Evolutionary conservation across 92 coral and sea anemone genomes (phyloP).

Genomic region (Heliopora coerulea): DNA sequence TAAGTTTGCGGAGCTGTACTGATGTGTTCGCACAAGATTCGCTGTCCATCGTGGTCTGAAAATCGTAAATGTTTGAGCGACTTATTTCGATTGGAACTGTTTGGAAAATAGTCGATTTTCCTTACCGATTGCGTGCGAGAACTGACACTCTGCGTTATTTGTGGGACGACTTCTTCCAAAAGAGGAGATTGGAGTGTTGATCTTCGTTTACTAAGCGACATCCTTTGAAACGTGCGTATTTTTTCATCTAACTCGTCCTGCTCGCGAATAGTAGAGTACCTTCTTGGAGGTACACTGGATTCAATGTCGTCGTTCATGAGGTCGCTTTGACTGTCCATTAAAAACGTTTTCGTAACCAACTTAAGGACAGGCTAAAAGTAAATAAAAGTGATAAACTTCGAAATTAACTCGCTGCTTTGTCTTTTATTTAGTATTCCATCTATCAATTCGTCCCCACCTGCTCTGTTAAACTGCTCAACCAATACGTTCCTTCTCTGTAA

Average conservation of each 20-base stretch:
- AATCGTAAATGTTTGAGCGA: background rate
- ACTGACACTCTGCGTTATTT: slow-evolving; percentile 27
- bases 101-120: too few relatives aligned
- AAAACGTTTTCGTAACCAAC: background rate
- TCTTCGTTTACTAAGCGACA: slow-evolving; percentile 24
- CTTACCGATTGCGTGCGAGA: slow-evolving; percentile 27
- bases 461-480: too few relatives aligned
- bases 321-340: background rate
- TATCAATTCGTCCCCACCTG: too few relatives aligned
- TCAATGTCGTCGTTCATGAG: background rate
- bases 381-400: too few relatives aligned
- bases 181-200: slow-evolving; percentile 28
- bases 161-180: slow-evolving; percentile 24
- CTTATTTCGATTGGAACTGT: too few relatives aligned
- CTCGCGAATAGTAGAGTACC: slow-evolving; percentile 20
- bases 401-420: too few relatives aligned
- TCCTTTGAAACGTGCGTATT: slow-evolving; percentile 21
- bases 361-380: background rate
- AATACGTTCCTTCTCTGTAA: too few relatives aligned
- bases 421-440: too few relatives aligned
- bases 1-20: slow-evolving; percentile 21
- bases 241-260: slow-evolving; percentile 29
- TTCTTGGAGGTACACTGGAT: background rate
- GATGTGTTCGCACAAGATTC: background rate
- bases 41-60: background rate